These are phyloP conservation scores for Anguilla rostrata DNA, from an alignment of 2,113 vertebrate species.

Conservation along the genomic window DNA sequence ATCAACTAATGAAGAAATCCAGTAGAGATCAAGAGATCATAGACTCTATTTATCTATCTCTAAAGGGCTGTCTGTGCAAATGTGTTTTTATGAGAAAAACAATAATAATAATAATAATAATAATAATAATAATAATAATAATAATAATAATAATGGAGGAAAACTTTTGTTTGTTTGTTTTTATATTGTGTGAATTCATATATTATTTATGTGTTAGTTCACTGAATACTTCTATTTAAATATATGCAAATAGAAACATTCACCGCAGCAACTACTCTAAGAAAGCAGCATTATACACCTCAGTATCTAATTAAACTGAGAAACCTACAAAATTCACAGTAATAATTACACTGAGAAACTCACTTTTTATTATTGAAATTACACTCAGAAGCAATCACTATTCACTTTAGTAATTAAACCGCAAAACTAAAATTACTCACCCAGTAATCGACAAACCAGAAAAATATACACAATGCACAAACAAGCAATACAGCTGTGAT, in stretches of 20 bases:
- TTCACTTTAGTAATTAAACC: neutral
- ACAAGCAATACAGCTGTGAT: neutral
- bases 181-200: too few species aligned
- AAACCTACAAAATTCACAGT: neutral
- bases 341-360: neutral
- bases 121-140: too few species aligned
- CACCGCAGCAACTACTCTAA: neutral
- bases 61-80: neutral
- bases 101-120: too few species aligned
- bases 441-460: neutral
- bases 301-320: neutral
- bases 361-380: neutral
- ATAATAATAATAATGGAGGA: too few species aligned
- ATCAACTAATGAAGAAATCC: neutral
- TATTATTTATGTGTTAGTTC: too few species aligned
- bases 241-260: neutral
- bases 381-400: neutral
- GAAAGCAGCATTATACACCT: neutral
- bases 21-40: neutral
- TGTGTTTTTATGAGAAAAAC: neutral
- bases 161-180: too few species aligned
- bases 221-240: too few species aligned
- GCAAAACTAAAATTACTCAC: neutral
- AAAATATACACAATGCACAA: neutral
- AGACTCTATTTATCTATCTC: neutral